Evolutionary conservation across 2,113 vertebrate species (phyloP), one percentile per base, ranked within the genome.

Genomic region (Tetrax tetrax): DNA sequence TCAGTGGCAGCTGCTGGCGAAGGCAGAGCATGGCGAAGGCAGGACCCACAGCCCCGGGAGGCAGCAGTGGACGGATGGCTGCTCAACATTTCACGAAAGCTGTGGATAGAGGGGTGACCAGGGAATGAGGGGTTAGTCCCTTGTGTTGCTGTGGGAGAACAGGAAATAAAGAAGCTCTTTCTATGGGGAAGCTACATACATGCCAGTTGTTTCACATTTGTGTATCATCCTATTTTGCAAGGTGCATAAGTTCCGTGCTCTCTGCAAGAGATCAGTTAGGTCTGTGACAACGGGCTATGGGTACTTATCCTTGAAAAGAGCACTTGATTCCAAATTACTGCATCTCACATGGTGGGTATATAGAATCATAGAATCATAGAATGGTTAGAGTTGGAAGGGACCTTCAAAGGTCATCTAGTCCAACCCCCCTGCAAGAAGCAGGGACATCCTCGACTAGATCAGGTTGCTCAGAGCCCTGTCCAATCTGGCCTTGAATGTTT

Each of bases 41-140:
- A 79, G 71, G 21, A 14, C 6, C 4, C 0, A 3, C 23, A 18
- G 1, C 2, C 1, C 2, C 0, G 0, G 18, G 37, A 51, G 9
- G 14, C 16, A 23, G 10, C 28, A 38, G 43, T 33, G 43, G 10
- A 4, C 12, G 37, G 56, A 17, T 4, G 21, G 5, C 45, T 59
- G 37, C 37, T n/a, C 28, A 28, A 8, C 20, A 2, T 7, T 8
- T 38, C 31, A 4, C 1, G 3, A 27, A 24, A 25, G 35, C 22
- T 27, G 47, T 50, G 27, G 12, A 3, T 20, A 22, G 9, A 66
- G 6, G 4, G 1, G 1, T 37, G 10, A 35, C 23, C 3, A 5
- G 9, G 4, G 8, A 43, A 7, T 3, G 0, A 64, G 23, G 25
- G 22, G 2, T 29, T 15, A 9, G 12, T 61, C 35, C 12, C 7